Conservation (phyloP, 1,140 invertebrate genomes). For the Penaeus chinensis region DNA sequence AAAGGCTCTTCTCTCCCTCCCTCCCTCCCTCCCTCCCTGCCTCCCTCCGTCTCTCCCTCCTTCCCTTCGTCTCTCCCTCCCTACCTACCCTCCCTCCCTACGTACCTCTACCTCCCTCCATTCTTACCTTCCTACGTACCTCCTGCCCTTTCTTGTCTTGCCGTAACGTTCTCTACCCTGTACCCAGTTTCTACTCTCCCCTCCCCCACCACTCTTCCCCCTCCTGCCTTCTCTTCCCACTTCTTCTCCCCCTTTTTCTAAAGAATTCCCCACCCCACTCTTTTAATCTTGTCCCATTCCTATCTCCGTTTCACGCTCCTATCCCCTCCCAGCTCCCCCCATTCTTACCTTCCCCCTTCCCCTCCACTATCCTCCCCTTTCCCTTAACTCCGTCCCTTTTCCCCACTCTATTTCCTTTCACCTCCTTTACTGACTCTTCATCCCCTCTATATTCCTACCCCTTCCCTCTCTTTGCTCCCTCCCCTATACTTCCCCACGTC, state of each 20-base stretch:
- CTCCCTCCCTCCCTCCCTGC: conserved; percentile 3
- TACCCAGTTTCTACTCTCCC: not conserved
- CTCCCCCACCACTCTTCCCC: not conserved
- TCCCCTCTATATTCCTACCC: too few species aligned
- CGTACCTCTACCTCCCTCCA: not conserved
- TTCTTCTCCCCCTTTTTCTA: not conserved
- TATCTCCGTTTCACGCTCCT: not conserved
- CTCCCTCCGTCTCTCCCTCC: conserved; percentile 14
- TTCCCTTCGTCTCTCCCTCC: not conserved
- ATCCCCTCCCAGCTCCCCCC: not conserved
- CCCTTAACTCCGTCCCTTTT: not conserved
- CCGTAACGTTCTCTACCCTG: not conserved
- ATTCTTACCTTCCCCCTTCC: not conserved
- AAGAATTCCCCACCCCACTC: too few species aligned
- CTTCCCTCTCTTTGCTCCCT: too few species aligned
- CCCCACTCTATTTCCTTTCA: too few species aligned
- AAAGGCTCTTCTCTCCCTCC: conserved; percentile 13
- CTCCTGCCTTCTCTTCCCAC: not conserved
- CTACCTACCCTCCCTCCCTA: not conserved
- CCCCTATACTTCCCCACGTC: too few species aligned
- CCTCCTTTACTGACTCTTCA: too few species aligned
- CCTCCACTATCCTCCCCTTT: not conserved
- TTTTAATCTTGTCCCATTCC: not conserved
- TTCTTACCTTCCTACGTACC: not conserved
- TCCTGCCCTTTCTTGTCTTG: not conserved